Evolutionary conservation across 2,888 invertebrate genomes (phyloP), one percentile per base, ranked within the genome.

Genomic region (Catocala fraxini): DNA sequence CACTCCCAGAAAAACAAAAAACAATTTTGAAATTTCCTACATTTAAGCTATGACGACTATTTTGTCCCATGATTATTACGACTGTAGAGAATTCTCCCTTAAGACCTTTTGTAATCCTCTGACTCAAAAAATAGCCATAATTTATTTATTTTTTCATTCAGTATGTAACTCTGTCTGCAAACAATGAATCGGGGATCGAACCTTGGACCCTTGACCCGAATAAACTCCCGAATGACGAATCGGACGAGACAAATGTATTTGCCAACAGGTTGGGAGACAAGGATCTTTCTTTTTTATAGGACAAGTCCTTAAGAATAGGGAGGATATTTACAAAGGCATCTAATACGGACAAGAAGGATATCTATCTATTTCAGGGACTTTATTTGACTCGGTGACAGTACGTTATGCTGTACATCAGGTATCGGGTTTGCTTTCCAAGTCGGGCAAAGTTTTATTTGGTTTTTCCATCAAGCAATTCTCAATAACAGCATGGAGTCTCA

Each of bases 201-300:
- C 58, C 51, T 54, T 47, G 5, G 48, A 61, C 73, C 69, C 77
- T 70, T 73, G 81, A 79, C 84, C 84, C 79, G 74, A 84, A 83
- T 84, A 84, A 84, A 83, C 84, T 77, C 59, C 69, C 43, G 52
- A 61, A 63, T 80, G 73, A 80, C 65, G 74, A 78, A 74, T 74
- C 63, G 53, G 49, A 61, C 11, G 63, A 72, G 72, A 68, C 69
- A 71, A 69, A 72, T 71, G 71, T 68, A 63, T 68, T 67, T 59
- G 68, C 75, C 80, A 80, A 81, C 84, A 81, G 83, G 83, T 84
- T 80, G 80, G 68, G 75, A 81, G 83, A 80, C 77, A 66, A 66
- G 63, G 70, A 77, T 84, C 67, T 60, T 68, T 79, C 79, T 76
- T 75, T 75, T 43, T 71, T 68, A 65, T 63, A 58, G 34, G 46